These are phyloP conservation scores for Mythimna loreyi DNA, from an alignment of 2,888 invertebrate genomes.

Conservation along the genomic window DNA sequence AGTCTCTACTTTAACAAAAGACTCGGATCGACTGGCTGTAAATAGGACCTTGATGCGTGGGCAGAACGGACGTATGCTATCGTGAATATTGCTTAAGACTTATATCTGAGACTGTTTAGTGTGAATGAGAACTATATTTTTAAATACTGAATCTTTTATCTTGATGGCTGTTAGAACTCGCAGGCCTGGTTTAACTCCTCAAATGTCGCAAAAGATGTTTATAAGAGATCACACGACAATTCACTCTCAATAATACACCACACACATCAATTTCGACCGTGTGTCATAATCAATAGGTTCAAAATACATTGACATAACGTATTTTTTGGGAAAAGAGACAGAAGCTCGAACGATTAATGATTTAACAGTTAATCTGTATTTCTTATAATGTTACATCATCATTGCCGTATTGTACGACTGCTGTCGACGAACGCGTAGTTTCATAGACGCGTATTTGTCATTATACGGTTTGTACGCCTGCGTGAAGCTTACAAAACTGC, in stretches of 20 bases:
- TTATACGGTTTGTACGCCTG: too few relatives aligned
- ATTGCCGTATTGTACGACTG: not conserved
- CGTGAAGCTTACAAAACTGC: too few relatives aligned
- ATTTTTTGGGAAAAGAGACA: too few relatives aligned
- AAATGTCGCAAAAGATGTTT: too few relatives aligned
- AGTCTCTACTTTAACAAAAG: conserved; percentile 96
- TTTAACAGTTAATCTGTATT: not conserved
- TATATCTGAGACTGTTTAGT: conserved; percentile 59
- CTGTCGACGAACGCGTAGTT: too few relatives aligned
- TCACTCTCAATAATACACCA: too few relatives aligned
- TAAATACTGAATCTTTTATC: conserved; percentile 54
- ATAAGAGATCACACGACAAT: too few relatives aligned
- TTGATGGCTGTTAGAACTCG: conserved; percentile 33
- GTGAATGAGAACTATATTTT: conserved; percentile 63
- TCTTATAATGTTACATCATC: not conserved
- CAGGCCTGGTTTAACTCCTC: not conserved
- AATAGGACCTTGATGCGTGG: conserved; percentile 66
- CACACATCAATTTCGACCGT: too few relatives aligned
- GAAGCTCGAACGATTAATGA: not conserved
- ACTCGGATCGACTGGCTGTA: conserved; percentile 50
- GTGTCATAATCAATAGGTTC: too few relatives aligned
- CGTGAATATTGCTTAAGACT: conserved; percentile 61
- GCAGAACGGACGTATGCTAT: conserved; percentile 54
- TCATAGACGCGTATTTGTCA: too few relatives aligned
- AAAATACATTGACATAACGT: too few relatives aligned